Evolutionary conservation across 92 coral and sea anemone genomes (phyloP).

Genomic region (Pocillopora grandis): DNA sequence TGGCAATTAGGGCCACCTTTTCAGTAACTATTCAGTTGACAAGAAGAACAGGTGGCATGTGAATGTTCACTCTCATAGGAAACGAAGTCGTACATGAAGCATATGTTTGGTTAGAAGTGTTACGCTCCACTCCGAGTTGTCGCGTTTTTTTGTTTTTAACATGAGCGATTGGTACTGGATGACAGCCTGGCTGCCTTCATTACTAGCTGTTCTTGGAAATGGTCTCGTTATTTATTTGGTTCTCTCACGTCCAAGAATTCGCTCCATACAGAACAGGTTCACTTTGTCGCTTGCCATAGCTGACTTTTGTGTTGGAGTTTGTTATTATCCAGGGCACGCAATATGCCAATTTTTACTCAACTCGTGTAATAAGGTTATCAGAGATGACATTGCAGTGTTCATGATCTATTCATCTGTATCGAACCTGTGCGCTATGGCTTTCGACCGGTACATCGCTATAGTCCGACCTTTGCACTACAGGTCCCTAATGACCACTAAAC

Average conservation of each 20-base stretch:
- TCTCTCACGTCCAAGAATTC: constrained; percentile 6
- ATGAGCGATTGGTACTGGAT: constrained; percentile 30
- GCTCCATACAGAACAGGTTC: constrained; percentile 19
- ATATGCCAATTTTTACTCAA: constrained; percentile 16
- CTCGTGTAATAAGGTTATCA: constrained; percentile 16
- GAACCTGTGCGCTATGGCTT: constrained; percentile 32
- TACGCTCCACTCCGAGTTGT: not conserved
- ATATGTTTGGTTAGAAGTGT: not conserved
- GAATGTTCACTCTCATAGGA: not conserved
- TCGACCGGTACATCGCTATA: constrained; percentile 40
- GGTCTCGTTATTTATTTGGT: constrained; percentile 22
- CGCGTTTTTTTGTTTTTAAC: not conserved
- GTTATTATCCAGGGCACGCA: constrained; percentile 18
- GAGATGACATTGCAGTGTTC: constrained; percentile 27
- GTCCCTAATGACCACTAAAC: constrained; percentile 19
- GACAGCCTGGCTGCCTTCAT: constrained; percentile 25
- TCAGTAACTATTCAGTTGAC: not conserved
- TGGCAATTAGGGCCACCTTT: constrained; percentile 2
- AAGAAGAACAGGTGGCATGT: constrained; percentile 12
- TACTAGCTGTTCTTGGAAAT: constrained; percentile 27
- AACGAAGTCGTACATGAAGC: not conserved
- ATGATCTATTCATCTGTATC: constrained; percentile 18
- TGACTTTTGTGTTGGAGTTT: constrained; percentile 23
- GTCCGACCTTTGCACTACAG: constrained; percentile 30
- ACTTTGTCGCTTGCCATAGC: constrained; percentile 31